Conservation (phyloP, 2,888 invertebrate species). For the Shargacucullia verbasci region DNA sequence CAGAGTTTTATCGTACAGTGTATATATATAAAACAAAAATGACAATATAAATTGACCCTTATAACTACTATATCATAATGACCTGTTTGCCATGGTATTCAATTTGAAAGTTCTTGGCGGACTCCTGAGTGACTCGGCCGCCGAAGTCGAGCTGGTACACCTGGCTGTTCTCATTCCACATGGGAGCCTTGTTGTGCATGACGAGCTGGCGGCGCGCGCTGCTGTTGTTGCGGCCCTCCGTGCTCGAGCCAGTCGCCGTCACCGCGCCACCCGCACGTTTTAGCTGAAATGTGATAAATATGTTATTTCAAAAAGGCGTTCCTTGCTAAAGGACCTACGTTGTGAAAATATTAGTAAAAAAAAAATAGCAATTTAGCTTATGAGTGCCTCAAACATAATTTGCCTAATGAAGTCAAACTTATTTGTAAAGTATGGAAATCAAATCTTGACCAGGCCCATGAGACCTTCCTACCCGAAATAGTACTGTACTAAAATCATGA, state of each 20-base stretch:
- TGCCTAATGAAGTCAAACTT: too few relatives aligned
- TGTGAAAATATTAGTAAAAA: too few relatives aligned
- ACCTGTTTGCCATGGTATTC: slow-evolving; percentile 99
- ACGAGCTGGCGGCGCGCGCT: slow-evolving; percentile 93
- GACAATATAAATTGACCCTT: background rate
- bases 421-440: too few relatives aligned
- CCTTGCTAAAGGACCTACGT: too few relatives aligned
- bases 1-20: too few relatives aligned
- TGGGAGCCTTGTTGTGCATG: slow-evolving; percentile 98
- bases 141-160: slow-evolving; percentile 99
- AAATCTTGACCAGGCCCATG: too few relatives aligned
- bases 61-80: background rate
- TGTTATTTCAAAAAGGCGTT: too few relatives aligned
- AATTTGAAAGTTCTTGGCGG: slow-evolving; percentile 99
- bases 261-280: slow-evolving; percentile 89
- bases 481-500: too few relatives aligned
- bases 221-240: slow-evolving; percentile 45
- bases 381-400: too few relatives aligned
- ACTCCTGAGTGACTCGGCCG: slow-evolving; percentile 99
- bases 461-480: too few relatives aligned
- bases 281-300: slow-evolving; percentile 91
- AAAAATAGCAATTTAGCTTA: too few relatives aligned
- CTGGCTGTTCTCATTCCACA: slow-evolving; percentile 99
- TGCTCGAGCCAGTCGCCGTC: slow-evolving; percentile 49
- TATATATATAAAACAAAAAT: background rate